These are phyloP conservation scores for Nasua narica DNA, from an alignment of 2,797 vertebrate species.

Conservation along the genomic window DNA sequence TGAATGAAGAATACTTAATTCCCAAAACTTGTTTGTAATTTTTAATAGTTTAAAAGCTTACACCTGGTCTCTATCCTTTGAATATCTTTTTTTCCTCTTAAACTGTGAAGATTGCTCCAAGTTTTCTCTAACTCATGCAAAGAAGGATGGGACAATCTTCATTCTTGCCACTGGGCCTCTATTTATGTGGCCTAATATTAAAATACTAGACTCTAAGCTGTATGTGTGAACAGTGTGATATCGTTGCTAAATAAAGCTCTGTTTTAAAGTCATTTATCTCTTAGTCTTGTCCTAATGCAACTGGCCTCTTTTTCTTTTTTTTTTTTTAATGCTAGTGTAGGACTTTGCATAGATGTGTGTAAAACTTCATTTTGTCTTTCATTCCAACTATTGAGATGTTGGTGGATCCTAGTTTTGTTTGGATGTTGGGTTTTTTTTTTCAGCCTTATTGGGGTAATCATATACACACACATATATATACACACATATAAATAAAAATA, in stretches of 20 bases:
- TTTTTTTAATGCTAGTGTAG: background rate
- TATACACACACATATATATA: background rate
- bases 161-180: background rate
- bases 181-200: background rate
- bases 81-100: background rate
- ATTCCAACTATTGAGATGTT: background rate
- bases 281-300: background rate
- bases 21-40: background rate
- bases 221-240: background rate
- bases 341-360: background rate
- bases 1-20: background rate
- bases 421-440: background rate
- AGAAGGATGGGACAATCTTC: background rate
- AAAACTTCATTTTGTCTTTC: slow-evolving; percentile 5
- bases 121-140: background rate
- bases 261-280: background rate
- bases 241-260: background rate
- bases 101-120: background rate
- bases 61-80: background rate
- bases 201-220: background rate
- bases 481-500: background rate
- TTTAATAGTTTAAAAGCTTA: background rate
- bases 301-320: background rate
- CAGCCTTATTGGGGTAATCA: background rate
- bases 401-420: background rate